Evolutionary conservation across 2,888 invertebrate genomes (phyloP).

Genomic region (Hemaris fuciformis): DNA sequence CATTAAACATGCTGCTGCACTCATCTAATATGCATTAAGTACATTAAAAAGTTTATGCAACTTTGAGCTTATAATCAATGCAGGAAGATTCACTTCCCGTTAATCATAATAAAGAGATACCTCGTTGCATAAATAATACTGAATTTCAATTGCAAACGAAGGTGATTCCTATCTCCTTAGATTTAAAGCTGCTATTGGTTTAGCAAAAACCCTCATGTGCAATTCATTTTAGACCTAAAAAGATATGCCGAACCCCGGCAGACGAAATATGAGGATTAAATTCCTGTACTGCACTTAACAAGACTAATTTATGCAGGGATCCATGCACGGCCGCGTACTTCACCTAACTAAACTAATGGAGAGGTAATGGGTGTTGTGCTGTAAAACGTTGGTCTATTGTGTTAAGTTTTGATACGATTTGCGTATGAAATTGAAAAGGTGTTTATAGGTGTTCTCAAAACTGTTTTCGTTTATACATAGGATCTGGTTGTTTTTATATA

Average conservation of each 20-base stretch:
- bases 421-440: not conserved
- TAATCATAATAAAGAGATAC: not conserved
- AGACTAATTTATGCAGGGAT: slow-evolving; percentile 77
- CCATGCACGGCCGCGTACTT: slow-evolving; percentile 53
- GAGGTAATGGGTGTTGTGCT: slow-evolving; percentile 57
- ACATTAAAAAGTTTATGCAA: not conserved
- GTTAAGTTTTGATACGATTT: not conserved
- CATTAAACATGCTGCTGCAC: slow-evolving; percentile 52
- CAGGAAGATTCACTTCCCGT: not conserved
- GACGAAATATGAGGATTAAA: slow-evolving; percentile 81
- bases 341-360: slow-evolving; percentile 76
- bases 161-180: slow-evolving; percentile 36
- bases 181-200: slow-evolving; percentile 45
- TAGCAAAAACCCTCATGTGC: slow-evolving; percentile 39
- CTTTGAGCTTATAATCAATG: not conserved
- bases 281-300: slow-evolving; percentile 80
- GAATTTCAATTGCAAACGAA: slow-evolving; percentile 31
- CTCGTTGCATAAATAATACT: slow-evolving; percentile 13
- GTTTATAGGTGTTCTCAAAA: not conserved
- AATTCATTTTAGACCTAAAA: slow-evolving; percentile 69
- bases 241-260: slow-evolving; percentile 75
- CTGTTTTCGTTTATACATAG: too few species aligned
- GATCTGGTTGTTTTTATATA: too few species aligned
- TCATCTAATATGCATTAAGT: slow-evolving; percentile 16
- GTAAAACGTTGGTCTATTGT: not conserved